phyloP scores from a whole-genome alignment of 2,888 invertebrate species.

The Spisula subtruncata region DNA sequence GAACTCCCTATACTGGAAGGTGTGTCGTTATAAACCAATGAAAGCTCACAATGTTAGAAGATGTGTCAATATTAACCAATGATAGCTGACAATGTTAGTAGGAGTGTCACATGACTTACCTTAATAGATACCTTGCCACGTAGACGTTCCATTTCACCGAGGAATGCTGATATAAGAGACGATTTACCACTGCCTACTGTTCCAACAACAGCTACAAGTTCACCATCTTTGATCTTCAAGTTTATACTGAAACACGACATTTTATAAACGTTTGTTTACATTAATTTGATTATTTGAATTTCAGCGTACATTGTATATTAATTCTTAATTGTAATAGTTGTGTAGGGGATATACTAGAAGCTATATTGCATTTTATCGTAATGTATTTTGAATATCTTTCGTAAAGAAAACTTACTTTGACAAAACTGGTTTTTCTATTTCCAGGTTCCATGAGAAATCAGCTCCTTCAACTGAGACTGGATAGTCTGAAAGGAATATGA shows the following conservation, averaged over 20 bases:
- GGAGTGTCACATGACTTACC: slow-evolving; percentile 75
- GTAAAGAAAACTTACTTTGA: slow-evolving; percentile 79
- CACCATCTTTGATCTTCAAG: slow-evolving; percentile 77
- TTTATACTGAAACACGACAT: slow-evolving; percentile 74
- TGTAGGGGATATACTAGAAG: too few relatives aligned
- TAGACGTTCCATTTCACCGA: slow-evolving; percentile 85
- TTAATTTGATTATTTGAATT: too few relatives aligned
- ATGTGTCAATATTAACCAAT: too few relatives aligned
- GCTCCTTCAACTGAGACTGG: slow-evolving; percentile 84
- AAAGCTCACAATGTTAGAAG: too few relatives aligned
- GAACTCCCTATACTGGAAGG: too few relatives aligned
- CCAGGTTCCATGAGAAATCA: slow-evolving; percentile 86
- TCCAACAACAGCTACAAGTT: slow-evolving; percentile 85
- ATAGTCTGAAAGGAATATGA: slow-evolving; percentile 76
- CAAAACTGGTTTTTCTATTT: slow-evolving; percentile 76
- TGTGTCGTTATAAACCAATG: too few relatives aligned
- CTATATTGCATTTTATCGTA: too few relatives aligned
- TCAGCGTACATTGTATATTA: too few relatives aligned
- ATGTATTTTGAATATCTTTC: too few relatives aligned
- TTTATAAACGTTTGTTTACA: too few relatives aligned
- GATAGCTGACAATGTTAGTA: too few relatives aligned
- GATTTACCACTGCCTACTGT: slow-evolving; percentile 86
- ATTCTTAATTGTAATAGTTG: too few relatives aligned
- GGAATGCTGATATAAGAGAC: slow-evolving; percentile 84
- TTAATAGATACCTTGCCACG: slow-evolving; percentile 81